Conservation (phyloP, 2,888 invertebrate genomes). For the Drosophila emarginata region DNA sequence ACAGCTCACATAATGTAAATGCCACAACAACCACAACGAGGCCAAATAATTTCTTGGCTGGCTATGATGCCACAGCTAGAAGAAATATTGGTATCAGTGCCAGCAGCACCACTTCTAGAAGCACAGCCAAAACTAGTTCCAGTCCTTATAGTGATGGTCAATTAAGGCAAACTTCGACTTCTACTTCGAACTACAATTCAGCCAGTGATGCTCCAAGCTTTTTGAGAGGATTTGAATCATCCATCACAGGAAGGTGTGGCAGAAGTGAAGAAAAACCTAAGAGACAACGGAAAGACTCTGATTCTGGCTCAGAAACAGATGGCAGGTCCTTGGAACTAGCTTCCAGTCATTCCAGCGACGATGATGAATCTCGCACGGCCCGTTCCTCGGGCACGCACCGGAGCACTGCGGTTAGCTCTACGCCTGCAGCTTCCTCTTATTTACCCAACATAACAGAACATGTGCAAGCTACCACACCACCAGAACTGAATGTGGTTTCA, state of each 20-base stretch:
- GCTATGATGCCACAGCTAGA: slow-evolving; percentile 84
- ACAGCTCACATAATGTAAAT: slow-evolving; percentile 90
- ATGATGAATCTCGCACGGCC: slow-evolving; percentile 86
- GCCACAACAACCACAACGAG: slow-evolving; percentile 72
- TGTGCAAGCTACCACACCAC: slow-evolving; percentile 85
- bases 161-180: slow-evolving; percentile 91
- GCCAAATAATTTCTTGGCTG: slow-evolving; percentile 79
- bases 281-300: slow-evolving; percentile 86
- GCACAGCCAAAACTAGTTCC: slow-evolving; percentile 96
- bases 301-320: slow-evolving; percentile 91
- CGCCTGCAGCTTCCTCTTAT: slow-evolving; percentile 82
- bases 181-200: slow-evolving; percentile 93
- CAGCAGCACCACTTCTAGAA: slow-evolving; percentile 96
- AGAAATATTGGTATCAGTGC: slow-evolving; percentile 96
- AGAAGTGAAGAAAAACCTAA: slow-evolving; percentile 78
- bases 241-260: slow-evolving; percentile 66
- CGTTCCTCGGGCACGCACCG: slow-evolving; percentile 82
- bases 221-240: slow-evolving; percentile 84
- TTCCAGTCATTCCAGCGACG: slow-evolving; percentile 97
- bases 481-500: slow-evolving; percentile 85
- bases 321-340: slow-evolving; percentile 94
- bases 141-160: slow-evolving; percentile 95
- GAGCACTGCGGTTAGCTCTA: slow-evolving; percentile 82
- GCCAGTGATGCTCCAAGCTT: slow-evolving; percentile 90
- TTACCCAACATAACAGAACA: slow-evolving; percentile 86